Conservation (phyloP, 2,888 invertebrate genomes). For the Gandaritis pyraliata region DNA sequence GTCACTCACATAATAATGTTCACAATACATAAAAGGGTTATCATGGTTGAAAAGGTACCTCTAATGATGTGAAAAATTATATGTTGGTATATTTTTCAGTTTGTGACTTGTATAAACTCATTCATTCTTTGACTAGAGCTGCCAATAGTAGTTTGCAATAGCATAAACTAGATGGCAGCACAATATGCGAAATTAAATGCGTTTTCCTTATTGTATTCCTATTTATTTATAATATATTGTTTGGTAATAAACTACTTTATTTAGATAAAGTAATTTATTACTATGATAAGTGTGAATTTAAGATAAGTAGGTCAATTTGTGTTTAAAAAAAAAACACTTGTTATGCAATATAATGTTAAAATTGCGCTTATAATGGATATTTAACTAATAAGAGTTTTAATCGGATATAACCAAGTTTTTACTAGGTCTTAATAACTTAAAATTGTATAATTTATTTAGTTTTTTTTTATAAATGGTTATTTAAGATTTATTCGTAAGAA, state of each 20-base stretch:
- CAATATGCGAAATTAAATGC: neutral
- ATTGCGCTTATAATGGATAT: neutral
- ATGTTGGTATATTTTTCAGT: no score
- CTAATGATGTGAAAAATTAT: no score
- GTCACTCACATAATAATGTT: no score
- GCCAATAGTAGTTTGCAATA: neutral
- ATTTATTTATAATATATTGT: neutral
- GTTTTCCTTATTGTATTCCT: slow-evolving; percentile 2
- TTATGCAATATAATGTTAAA: neutral
- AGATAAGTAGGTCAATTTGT: slow-evolving; percentile 5
- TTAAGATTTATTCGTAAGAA: no score
- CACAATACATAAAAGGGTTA: no score
- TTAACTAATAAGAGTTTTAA: neutral
- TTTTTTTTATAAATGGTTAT: neutral
- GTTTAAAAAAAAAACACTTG: neutral
- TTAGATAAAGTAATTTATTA: neutral
- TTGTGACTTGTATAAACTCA: no score
- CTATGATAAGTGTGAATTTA: neutral
- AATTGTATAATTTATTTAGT: neutral
- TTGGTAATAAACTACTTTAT: no score
- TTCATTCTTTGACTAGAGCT: neutral
- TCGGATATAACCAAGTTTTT: neutral
- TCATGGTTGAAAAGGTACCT: no score
- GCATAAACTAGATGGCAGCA: slow-evolving; percentile 10
- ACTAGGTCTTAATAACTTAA: neutral